These are phyloP conservation scores for Ctenoplectra terminalis DNA, from an alignment of 1,140 invertebrate genomes.

Conservation along the genomic window DNA sequence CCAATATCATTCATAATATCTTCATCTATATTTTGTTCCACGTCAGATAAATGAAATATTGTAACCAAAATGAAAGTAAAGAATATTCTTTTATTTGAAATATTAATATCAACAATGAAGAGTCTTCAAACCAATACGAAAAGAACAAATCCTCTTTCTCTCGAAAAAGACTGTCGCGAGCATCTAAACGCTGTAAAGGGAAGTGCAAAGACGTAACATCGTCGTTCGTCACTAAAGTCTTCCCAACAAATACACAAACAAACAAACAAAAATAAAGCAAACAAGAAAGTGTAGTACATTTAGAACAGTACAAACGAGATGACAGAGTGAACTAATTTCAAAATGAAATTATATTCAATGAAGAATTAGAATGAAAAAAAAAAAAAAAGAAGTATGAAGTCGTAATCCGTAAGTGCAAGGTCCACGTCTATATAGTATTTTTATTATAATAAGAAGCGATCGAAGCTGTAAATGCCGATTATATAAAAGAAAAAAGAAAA, in stretches of 20 bases:
- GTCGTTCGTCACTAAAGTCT: constrained; percentile 45
- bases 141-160: too few species aligned
- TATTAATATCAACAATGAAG: background rate
- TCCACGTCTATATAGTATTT: constrained; percentile 50
- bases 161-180: background rate
- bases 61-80: too few species aligned
- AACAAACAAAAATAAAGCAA: background rate
- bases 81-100: background rate
- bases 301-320: constrained; percentile 58
- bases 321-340: constrained; percentile 18
- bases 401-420: constrained; percentile 33
- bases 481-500: constrained; percentile 6
- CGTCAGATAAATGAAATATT: too few species aligned
- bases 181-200: constrained; percentile 3
- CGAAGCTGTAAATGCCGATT: constrained; percentile 38
- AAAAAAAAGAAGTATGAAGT: background rate
- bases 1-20: too few species aligned
- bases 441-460: constrained; percentile 38
- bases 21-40: too few species aligned
- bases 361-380: background rate
- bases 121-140: background rate
- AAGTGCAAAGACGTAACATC: constrained; percentile 32
- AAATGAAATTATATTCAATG: constrained; percentile 18
- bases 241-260: constrained; percentile 1
- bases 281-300: constrained; percentile 23